phyloP scores from a whole-genome alignment of 2,113 vertebrate species.

The Arvicanthis niloticus region DNA sequence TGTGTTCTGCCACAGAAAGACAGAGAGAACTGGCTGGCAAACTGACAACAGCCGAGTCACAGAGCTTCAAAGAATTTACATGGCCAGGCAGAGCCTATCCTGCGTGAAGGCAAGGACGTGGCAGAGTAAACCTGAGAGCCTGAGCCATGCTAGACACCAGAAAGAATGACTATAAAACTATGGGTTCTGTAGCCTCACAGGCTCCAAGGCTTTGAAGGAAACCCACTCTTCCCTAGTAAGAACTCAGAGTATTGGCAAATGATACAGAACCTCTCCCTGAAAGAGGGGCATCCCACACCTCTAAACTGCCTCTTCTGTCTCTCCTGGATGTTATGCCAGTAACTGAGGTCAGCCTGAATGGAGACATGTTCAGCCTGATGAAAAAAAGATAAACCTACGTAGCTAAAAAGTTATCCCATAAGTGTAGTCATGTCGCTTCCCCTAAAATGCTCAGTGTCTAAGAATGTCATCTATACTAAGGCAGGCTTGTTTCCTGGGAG shows the following conservation, averaged over 20 bases:
- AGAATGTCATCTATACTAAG: not conserved
- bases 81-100: not conserved
- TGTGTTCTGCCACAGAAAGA: not conserved
- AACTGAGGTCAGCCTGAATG: not conserved
- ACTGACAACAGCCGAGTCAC: too few relatives aligned
- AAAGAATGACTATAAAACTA: not conserved
- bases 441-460: not conserved
- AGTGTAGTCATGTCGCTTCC: not conserved
- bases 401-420: not conserved
- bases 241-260: not conserved
- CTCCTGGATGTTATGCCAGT: not conserved
- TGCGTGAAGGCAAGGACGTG: not conserved
- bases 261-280: too few relatives aligned
- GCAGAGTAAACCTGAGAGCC: not conserved
- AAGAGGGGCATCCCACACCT: not conserved
- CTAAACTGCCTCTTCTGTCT: not conserved
- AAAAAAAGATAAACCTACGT: not conserved
- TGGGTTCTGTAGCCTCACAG: not conserved
- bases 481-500: not conserved
- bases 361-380: not conserved
- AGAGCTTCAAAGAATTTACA: not conserved
- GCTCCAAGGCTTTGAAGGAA: not conserved
- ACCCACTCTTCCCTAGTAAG: not conserved
- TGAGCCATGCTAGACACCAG: not conserved
- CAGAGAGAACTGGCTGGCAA: not conserved